These are phyloP conservation scores for Bombus balteatus DNA, from an alignment of 1,140 invertebrate genomes.

Conservation along the genomic window DNA sequence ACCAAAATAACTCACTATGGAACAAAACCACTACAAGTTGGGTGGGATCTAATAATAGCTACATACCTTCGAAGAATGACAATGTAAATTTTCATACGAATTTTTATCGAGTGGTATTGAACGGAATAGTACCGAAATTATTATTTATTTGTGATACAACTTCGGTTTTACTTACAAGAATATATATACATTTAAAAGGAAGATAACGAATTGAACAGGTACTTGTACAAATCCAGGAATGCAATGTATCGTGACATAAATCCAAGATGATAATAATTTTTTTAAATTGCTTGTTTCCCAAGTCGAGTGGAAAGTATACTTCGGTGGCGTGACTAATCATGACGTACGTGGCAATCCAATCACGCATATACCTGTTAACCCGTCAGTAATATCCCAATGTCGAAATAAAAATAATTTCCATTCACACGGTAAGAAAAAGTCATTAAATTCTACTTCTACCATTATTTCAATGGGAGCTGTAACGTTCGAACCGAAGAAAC, in stretches of 20 bases:
- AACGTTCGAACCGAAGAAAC: not conserved
- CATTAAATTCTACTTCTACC: no score
- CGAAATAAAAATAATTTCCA: constrained; percentile 13
- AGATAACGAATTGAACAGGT: no score
- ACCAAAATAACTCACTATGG: constrained; percentile 4
- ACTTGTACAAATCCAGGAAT: not conserved
- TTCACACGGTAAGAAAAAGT: not conserved
- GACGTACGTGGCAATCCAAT: constrained; percentile 33
- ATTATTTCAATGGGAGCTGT: not conserved
- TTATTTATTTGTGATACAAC: not conserved
- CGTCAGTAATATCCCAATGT: constrained; percentile 13
- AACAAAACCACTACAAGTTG: constrained; percentile 8
- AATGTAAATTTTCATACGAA: not conserved
- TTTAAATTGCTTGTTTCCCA: constrained; percentile 1
- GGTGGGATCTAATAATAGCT: constrained; percentile 12
- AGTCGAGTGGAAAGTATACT: not conserved
- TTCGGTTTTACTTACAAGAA: not conserved
- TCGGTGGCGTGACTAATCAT: constrained; percentile 28
- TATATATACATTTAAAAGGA: not conserved
- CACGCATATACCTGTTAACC: not conserved
- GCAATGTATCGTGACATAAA: not conserved
- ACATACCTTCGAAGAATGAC: not conserved
- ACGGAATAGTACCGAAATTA: not conserved
- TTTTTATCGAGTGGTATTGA: not conserved
- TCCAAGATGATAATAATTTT: not conserved